These are phyloP conservation scores for Rhamphomyia laevipes DNA, from an alignment of 2,888 invertebrate species.

Conservation along the genomic window DNA sequence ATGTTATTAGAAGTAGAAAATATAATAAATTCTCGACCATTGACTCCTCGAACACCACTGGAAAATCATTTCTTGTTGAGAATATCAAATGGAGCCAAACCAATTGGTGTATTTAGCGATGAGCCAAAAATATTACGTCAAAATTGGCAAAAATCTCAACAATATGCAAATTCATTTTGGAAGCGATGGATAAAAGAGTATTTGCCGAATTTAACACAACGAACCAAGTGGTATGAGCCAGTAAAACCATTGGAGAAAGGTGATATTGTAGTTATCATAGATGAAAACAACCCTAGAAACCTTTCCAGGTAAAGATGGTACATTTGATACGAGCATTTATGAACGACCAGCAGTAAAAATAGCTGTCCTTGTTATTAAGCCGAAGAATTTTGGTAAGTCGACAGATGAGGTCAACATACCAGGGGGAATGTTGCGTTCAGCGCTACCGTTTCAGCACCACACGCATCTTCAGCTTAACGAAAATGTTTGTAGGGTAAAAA, in stretches of 20 bases:
- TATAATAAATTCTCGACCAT: slow-evolving; percentile 16
- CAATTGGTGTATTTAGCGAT: background rate
- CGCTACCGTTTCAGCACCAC: no score
- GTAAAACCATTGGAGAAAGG: slow-evolving; percentile 7
- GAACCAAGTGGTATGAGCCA: slow-evolving; percentile 13
- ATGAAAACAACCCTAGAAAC: slow-evolving; percentile 7
- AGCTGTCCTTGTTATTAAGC: slow-evolving; percentile 4
- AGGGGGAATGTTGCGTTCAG: slow-evolving; percentile 9
- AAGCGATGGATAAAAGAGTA: slow-evolving; percentile 17
- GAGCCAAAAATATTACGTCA: slow-evolving; percentile 1
- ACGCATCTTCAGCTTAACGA: no score
- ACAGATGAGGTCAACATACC: slow-evolving; percentile 5
- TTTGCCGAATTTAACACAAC: slow-evolving; percentile 12
- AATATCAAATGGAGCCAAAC: slow-evolving; percentile 5
- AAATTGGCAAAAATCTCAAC: slow-evolving; percentile 6
- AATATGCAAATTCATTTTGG: slow-evolving; percentile 12
- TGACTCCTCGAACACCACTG: slow-evolving; percentile 5
- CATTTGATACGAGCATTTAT: slow-evolving; percentile 10
- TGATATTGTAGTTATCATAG: slow-evolving; percentile 12
- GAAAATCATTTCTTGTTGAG: slow-evolving; percentile 17
- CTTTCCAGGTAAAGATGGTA: slow-evolving; percentile 7
- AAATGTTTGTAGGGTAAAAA: no score
- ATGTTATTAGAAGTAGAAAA: slow-evolving; percentile 10
- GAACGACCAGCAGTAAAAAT: slow-evolving; percentile 7
- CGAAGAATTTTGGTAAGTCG: slow-evolving; percentile 4